Evolutionary conservation across 2,888 invertebrate species (phyloP).

Genomic region (Hypolimnas misippus): DNA sequence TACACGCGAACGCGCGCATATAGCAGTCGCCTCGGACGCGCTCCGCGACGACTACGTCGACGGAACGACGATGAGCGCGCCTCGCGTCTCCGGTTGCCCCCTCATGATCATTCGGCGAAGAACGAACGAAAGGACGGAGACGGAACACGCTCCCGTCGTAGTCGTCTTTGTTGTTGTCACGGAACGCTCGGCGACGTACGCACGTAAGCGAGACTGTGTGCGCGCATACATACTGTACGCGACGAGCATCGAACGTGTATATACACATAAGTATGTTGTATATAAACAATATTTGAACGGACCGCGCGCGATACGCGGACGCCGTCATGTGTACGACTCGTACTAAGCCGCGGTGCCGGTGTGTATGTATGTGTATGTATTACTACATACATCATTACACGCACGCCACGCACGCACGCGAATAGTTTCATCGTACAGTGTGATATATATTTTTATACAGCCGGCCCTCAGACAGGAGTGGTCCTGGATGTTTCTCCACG

Average conservation of each 20-base stretch:
- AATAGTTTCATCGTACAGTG: conserved; percentile 26
- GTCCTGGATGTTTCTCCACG: conserved; percentile 71
- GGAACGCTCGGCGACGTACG: conserved; percentile 2
- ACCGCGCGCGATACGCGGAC: not conserved
- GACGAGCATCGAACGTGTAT: not conserved
- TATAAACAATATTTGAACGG: not conserved
- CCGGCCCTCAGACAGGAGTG: conserved; percentile 79
- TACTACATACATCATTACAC: too few species aligned
- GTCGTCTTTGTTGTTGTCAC: too few species aligned
- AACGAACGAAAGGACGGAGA: conserved; percentile 5
- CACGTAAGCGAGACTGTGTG: too few species aligned
- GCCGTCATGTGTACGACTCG: conserved; percentile 1
- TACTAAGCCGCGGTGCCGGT: too few species aligned
- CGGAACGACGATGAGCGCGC: too few species aligned
- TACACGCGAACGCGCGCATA: too few species aligned
- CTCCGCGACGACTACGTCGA: conserved; percentile 1
- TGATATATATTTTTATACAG: conserved; percentile 45
- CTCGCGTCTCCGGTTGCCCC: conserved; percentile 5
- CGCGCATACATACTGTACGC: not conserved
- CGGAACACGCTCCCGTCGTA: conserved; percentile 1
- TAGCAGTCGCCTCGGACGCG: not conserved
- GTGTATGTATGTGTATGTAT: too few species aligned
- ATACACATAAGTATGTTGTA: too few species aligned
- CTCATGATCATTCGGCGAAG: conserved; percentile 4
- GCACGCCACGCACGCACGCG: not conserved